Evolutionary conservation across 1,140 invertebrate genomes (phyloP).

Genomic region (Halesus radiatus): DNA sequence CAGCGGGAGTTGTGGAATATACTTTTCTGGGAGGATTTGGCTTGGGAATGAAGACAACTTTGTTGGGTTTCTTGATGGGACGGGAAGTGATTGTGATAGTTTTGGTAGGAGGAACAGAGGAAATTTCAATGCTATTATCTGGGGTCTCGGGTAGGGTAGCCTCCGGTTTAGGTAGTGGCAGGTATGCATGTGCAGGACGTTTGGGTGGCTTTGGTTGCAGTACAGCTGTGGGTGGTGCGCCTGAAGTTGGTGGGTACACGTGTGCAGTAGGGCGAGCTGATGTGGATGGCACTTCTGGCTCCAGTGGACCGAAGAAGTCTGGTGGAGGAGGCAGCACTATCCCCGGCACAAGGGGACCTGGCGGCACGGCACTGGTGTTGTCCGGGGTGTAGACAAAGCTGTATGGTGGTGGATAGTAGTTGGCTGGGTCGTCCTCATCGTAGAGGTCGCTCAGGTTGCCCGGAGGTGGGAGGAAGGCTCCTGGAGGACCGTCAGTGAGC

Average conservation of each 20-base stretch:
- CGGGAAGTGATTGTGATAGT: slow-evolving; percentile 46
- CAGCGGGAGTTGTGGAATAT: slow-evolving; percentile 65
- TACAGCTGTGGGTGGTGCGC: slow-evolving; percentile 57
- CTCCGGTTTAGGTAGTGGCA: slow-evolving; percentile 66
- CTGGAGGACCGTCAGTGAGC: slow-evolving; percentile 72
- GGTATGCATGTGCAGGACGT: slow-evolving; percentile 59
- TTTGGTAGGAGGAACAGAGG: slow-evolving; percentile 46
- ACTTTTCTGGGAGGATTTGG: slow-evolving; percentile 61
- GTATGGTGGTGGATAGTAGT: slow-evolving; percentile 91
- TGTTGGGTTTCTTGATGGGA: slow-evolving; percentile 32
- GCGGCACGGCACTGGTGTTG: slow-evolving; percentile 82
- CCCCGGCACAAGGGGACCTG: slow-evolving; percentile 88
- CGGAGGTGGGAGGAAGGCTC: slow-evolving; percentile 78
- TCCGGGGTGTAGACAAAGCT: slow-evolving; percentile 87
- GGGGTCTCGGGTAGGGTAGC: slow-evolving; percentile 58
- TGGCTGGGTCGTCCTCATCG: slow-evolving; percentile 90
- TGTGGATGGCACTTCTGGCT: slow-evolving; percentile 64
- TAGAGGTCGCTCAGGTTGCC: slow-evolving; percentile 80
- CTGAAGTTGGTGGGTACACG: slow-evolving; percentile 61
- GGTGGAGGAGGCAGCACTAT: slow-evolving; percentile 89
- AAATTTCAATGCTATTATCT: slow-evolving; percentile 43
- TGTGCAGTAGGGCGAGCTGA: slow-evolving; percentile 62
- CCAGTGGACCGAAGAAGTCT: slow-evolving; percentile 83
- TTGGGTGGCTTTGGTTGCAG: slow-evolving; percentile 31
- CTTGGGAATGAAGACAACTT: slow-evolving; percentile 49